Conservation (phyloP, 2,113 vertebrate species). For the rat (Rattus norvegicus) region DNA sequence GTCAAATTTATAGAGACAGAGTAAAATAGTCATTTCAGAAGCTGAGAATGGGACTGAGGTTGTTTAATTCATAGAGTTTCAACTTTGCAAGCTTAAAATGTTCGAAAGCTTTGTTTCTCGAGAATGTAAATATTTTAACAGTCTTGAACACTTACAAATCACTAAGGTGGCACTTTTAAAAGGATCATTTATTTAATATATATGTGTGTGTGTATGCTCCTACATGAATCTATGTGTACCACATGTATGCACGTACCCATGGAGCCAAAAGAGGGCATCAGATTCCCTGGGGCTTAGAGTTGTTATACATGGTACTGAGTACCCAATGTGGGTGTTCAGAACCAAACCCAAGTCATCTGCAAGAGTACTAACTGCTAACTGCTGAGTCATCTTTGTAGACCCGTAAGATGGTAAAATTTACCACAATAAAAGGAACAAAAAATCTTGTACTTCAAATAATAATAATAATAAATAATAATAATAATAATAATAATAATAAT, state of each 20-base stretch:
- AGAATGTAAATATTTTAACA: background rate
- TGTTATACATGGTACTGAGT: background rate
- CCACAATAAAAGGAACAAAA: background rate
- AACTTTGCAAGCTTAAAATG: constrained; percentile 17
- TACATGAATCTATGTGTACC: background rate
- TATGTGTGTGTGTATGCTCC: background rate
- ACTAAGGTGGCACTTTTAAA: background rate
- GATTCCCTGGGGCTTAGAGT: background rate
- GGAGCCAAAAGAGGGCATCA: background rate
- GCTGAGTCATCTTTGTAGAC: background rate
- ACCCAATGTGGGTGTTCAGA: background rate
- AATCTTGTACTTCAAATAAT: background rate
- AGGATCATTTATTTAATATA: background rate
- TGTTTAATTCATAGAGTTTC: background rate
- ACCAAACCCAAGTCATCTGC: background rate
- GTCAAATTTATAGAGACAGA: background rate
- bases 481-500: too few relatives aligned
- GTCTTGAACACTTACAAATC: constrained; percentile 26
- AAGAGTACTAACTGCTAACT: background rate
- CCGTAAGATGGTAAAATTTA: background rate
- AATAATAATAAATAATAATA: background rate
- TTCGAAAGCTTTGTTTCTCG: background rate
- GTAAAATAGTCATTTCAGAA: background rate
- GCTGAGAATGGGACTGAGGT: background rate
- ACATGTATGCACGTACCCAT: background rate